Percentiles rank a stretch among this genome's conserved stretches.
Evolutionary conservation across 2,113 vertebrate genomes (phyloP).

Genomic region (Xyliphius kryptos): DNA sequence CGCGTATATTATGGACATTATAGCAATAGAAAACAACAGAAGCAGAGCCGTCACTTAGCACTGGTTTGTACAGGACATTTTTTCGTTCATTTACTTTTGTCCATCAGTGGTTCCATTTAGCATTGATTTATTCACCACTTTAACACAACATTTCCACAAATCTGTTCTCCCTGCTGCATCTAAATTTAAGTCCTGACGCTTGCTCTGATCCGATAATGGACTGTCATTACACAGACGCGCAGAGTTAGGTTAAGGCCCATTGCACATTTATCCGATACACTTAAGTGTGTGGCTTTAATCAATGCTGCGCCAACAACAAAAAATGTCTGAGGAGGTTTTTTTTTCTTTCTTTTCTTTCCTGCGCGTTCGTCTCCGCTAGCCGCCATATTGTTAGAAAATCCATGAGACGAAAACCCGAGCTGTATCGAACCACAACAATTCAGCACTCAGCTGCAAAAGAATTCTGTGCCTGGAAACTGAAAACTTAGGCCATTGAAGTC

Average conservation of each 20-base stretch:
- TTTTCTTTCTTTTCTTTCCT: neutral
- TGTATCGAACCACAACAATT: neutral
- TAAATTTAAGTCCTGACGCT: constrained; percentile 9
- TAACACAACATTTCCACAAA: neutral
- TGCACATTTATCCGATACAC: constrained; percentile 9
- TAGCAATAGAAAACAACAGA: neutral
- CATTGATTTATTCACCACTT: constrained; percentile 6
- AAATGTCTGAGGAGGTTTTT: neutral
- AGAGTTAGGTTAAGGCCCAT: neutral
- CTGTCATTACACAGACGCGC: neutral
- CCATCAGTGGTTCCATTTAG: constrained; percentile 5
- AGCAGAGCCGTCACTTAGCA: neutral
- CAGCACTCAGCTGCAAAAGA: neutral
- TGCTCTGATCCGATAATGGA: constrained; percentile 1
- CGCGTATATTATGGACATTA: neutral
- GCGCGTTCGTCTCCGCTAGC: neutral
- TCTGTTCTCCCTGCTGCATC: neutral
- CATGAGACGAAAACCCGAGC: neutral
- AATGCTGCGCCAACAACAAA: constrained; percentile 5
- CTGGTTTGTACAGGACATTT: constrained; percentile 4
- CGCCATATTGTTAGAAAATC: neutral
- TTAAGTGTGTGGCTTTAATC: constrained; percentile 1
- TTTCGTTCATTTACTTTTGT: neutral
- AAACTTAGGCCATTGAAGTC: neutral
- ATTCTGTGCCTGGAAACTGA: neutral